Evolutionary conservation across 2,888 invertebrate genomes (phyloP).

Genomic region (Lycocerus yunnanus): DNA sequence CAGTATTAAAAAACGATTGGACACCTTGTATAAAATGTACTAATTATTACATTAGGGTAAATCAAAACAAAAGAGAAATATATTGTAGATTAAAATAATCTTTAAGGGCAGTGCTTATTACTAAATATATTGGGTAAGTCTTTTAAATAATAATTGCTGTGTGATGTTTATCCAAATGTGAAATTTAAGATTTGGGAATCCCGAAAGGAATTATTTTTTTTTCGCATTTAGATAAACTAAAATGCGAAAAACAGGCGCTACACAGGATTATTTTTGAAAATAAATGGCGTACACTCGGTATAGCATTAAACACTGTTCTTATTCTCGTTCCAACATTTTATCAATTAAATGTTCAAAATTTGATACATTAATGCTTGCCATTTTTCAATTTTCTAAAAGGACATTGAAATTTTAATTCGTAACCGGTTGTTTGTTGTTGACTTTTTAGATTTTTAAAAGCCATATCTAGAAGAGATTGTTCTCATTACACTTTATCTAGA

Average conservation of each 20-base stretch:
- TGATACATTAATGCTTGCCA: not conserved
- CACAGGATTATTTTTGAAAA: too few relatives aligned
- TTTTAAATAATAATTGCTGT: too few relatives aligned
- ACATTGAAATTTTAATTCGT: not conserved
- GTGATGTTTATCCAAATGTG: too few relatives aligned
- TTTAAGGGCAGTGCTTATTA: too few relatives aligned
- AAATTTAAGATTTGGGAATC: too few relatives aligned
- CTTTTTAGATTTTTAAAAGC: not conserved
- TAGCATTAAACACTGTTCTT: too few relatives aligned
- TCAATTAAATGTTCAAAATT: not conserved
- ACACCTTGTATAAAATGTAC: not conserved
- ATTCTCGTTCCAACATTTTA: not conserved
- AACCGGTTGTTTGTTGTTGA: not conserved
- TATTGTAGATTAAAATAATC: not conserved
- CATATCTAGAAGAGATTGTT: not conserved
- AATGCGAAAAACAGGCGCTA: too few relatives aligned
- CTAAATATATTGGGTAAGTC: too few relatives aligned
- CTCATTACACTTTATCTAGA: not conserved
- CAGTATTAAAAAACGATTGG: not conserved
- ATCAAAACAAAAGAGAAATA: not conserved
- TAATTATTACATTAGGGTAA: not conserved
- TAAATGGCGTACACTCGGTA: too few relatives aligned
- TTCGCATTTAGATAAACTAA: too few relatives aligned
- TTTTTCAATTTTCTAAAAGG: not conserved
- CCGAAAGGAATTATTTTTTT: too few relatives aligned